Evolutionary conservation across 2,113 vertebrate species (phyloP).

Genomic region (Passer montanus): DNA sequence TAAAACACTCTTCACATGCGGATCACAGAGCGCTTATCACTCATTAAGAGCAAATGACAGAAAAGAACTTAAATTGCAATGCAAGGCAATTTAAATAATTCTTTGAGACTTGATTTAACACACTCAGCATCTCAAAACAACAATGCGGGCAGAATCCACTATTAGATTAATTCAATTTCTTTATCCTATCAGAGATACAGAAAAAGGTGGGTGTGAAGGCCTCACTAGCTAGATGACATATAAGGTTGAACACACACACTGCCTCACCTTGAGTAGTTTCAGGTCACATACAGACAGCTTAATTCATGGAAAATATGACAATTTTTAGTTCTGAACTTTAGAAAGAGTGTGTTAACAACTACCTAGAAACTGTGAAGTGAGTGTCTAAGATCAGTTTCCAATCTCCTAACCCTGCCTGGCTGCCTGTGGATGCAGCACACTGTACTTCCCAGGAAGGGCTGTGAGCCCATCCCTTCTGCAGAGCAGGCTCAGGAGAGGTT

Average conservation of each 20-base stretch:
- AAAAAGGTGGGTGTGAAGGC: background rate
- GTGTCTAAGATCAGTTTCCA: background rate
- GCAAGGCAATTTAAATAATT: background rate
- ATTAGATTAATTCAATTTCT: background rate
- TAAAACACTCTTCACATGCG: background rate
- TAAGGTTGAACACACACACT: background rate
- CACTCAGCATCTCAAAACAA: background rate
- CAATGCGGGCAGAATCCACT: background rate
- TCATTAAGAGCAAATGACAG: background rate
- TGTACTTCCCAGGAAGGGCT: accelerated
- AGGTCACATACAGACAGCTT: background rate
- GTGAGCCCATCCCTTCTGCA: background rate
- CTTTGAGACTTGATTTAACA: background rate
- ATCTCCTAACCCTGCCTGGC: background rate
- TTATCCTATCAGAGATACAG: background rate
- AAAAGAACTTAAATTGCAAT: background rate
- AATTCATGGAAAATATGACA: background rate
- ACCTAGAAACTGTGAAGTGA: background rate
- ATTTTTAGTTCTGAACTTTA: background rate
- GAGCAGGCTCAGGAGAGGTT: background rate
- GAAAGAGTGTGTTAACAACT: background rate
- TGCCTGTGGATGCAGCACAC: background rate
- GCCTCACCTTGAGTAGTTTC: background rate
- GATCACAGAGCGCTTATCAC: background rate
- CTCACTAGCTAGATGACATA: background rate